These are phyloP conservation scores for Heloderma charlesbogerti DNA, from an alignment of 2,113 vertebrate species.

Conservation along the genomic window DNA sequence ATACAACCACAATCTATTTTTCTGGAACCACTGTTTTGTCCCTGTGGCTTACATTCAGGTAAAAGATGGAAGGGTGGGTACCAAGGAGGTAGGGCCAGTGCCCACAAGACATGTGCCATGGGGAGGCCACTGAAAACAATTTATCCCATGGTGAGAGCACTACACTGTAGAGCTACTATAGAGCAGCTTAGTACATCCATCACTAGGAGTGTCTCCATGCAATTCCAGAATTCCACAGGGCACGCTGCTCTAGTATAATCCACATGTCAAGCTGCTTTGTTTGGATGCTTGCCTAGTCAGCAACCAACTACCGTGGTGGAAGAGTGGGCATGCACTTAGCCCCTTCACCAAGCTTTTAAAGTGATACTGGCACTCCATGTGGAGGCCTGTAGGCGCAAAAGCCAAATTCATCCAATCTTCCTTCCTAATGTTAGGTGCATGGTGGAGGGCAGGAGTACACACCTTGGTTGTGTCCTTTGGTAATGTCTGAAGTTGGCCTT, in stretches of 20 bases:
- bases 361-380: background rate
- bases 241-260: background rate
- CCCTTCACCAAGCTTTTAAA: background rate
- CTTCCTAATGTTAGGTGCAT: background rate
- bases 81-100: background rate
- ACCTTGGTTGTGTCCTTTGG: too few species aligned
- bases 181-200: background rate
- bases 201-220: background rate
- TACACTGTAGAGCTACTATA: too few species aligned
- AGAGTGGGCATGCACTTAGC: background rate
- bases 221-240: background rate
- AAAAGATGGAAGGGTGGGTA: background rate
- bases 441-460: background rate
- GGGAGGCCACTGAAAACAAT: background rate
- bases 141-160: too few species aligned
- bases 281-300: background rate
- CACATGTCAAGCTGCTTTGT: too few species aligned
- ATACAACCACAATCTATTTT: fast-evolving
- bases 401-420: background rate
- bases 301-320: background rate
- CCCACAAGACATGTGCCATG: too few species aligned
- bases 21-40: fast-evolving
- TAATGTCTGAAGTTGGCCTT: background rate
- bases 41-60: background rate
- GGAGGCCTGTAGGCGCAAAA: background rate